Base-by-base conservation (phyloP, 2,113 vertebrate species). In the Australoheros scitulus region DNA sequence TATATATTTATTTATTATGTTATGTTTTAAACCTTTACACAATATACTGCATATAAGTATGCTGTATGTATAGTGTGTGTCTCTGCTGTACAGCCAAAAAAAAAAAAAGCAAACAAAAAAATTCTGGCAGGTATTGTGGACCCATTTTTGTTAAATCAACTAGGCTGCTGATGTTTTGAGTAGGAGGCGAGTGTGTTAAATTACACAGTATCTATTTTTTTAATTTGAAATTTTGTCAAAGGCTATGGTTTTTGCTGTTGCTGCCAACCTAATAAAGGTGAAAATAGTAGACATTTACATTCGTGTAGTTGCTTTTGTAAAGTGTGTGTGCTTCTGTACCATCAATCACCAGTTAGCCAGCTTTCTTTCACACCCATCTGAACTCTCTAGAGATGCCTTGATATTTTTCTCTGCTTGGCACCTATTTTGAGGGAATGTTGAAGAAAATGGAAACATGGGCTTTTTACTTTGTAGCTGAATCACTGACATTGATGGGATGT, bases 181-280 rank as follows among this genome's bases (percentile, higher is more conserved):
- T 92, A 90, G 89, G 84, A 92, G 77, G 89, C 47, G 89, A 88
- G 83, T 88, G 88, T 91, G 82, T 90, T 90, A 79, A 87, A 89
- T 83, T 85, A 91, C 79, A 94, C 88, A 94, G 74, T 94, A 91
- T 95, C 87, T 95, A 95, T 94, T 93, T 94, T 96, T 94, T 95
- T 95, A 95, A 92, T 94, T 96, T 91, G 7, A 93, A 76, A 92
- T 91, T 92, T 94, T 94, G 95, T 95, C 88, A 92, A 90, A 93
- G 72, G 88, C 85, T 92, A 85, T 94, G 88, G 87, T 94, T 94
- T 55, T 95, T 94, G 91, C 91, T 95, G 93, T 95, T 90, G 92
- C 90, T 95, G 92, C 94, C 93, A 93, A 92, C 92, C 86, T 81
- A 96, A 96, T 96, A 95, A 95, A 96, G 79, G 83, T 93, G 81